Percentiles rank a stretch among this genome's conserved stretches.
phyloP scores from a whole-genome alignment of 2,113 vertebrate genomes.

The Burhinus bistriatus region DNA sequence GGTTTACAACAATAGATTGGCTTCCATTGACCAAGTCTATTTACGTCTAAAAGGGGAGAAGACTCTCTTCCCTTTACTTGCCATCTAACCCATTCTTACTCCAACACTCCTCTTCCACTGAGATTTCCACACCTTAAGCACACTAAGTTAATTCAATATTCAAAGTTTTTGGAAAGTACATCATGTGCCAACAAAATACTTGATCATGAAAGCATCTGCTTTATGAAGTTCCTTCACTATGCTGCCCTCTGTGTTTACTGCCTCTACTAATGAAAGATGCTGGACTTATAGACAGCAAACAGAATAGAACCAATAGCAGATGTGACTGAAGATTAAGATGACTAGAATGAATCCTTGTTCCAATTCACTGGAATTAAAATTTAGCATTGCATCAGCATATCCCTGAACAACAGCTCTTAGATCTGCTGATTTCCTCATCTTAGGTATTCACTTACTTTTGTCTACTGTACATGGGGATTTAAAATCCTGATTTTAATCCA shows the following conservation, averaged over 20 bases:
- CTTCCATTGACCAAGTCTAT: background rate
- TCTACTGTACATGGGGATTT: background rate
- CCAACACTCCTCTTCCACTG: background rate
- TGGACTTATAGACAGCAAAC: background rate
- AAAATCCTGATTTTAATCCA: background rate
- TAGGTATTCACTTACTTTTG: background rate
- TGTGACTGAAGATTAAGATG: background rate
- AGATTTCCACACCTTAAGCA: background rate
- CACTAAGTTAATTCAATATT: background rate
- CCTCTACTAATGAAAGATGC: background rate
- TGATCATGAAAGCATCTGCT: background rate
- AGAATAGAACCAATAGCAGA: background rate
- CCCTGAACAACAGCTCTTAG: background rate
- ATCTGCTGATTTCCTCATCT: background rate
- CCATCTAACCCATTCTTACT: background rate
- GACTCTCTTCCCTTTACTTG: background rate
- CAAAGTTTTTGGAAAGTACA: background rate
- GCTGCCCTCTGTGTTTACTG: background rate
- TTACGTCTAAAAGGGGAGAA: background rate
- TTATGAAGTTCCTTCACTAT: background rate
- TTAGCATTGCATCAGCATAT: background rate
- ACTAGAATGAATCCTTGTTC: background rate
- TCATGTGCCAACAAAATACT: background rate
- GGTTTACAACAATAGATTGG: background rate
- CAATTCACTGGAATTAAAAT: background rate